These are phyloP conservation scores for Drosophila punjabiensis DNA, from an alignment of 1,140 invertebrate species.

Conservation along the genomic window DNA sequence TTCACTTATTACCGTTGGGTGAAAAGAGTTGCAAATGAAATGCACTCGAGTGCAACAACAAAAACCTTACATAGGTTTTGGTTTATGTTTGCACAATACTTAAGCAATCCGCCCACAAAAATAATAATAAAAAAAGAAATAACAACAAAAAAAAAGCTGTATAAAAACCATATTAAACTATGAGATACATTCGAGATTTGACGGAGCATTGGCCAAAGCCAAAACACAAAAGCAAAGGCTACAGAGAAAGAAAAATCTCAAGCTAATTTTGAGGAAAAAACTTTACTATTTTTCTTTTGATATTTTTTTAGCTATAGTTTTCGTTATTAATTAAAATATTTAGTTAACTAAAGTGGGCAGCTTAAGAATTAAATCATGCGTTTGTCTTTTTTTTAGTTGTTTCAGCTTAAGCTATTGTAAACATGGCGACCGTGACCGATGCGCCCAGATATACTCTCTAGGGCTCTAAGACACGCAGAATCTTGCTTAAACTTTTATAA, in stretches of 20 bases:
- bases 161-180: slow-evolving; percentile 12
- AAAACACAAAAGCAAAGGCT: slow-evolving; percentile 13
- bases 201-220: not conserved
- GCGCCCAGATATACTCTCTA: too few species aligned
- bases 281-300: not conserved
- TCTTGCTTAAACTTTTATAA: too few species aligned
- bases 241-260: not conserved
- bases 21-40: slow-evolving; percentile 41
- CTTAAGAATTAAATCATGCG: too few species aligned
- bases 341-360: too few species aligned
- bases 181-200: slow-evolving; percentile 26
- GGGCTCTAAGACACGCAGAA: too few species aligned
- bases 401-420: too few species aligned
- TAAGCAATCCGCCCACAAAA: slow-evolving; percentile 24
- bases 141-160: not conserved
- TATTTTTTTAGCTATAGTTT: too few species aligned
- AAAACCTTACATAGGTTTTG: slow-evolving; percentile 9
- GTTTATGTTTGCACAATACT: slow-evolving; percentile 15
- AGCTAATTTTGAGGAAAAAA: not conserved
- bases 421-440: too few species aligned
- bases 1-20: not conserved
- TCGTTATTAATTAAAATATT: too few species aligned
- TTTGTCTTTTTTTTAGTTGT: too few species aligned
- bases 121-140: not conserved
- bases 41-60: slow-evolving; percentile 62